Evolutionary conservation across 2,888 invertebrate species (phyloP).

Genomic region (Eupithecia insigniata): DNA sequence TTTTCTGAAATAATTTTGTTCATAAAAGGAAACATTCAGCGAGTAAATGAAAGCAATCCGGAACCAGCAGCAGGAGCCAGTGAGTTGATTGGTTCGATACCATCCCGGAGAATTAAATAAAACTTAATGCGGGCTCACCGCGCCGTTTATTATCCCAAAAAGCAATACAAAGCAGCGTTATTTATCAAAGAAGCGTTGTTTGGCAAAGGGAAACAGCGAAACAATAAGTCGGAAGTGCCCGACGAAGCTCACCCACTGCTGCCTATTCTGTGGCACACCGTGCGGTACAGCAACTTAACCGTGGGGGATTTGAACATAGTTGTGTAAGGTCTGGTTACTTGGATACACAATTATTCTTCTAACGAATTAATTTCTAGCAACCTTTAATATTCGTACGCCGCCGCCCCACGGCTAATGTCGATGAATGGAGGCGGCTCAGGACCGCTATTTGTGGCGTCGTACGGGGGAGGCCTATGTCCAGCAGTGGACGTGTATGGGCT

Average conservation of each 20-base stretch:
- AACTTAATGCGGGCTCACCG: constrained; percentile 45
- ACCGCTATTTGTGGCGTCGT: too few relatives aligned
- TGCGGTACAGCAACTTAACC: neutral
- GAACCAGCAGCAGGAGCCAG: constrained; percentile 20
- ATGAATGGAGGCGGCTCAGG: too few relatives aligned
- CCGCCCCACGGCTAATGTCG: too few relatives aligned
- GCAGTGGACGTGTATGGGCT: too few relatives aligned
- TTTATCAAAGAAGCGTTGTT: constrained; percentile 49
- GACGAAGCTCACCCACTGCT: constrained; percentile 10
- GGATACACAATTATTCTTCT: too few relatives aligned
- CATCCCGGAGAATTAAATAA: constrained; percentile 45
- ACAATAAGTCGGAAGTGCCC: constrained; percentile 57
- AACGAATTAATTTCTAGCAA: too few relatives aligned
- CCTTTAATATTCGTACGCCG: too few relatives aligned
- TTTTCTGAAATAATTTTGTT: neutral
- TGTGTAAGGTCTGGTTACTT: too few relatives aligned
- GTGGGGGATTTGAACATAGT: too few relatives aligned
- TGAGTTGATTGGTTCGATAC: constrained; percentile 47
- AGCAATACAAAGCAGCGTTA: constrained; percentile 68
- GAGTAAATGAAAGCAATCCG: constrained; percentile 2
- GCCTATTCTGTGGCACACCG: constrained; percentile 1
- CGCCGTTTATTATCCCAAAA: constrained; percentile 45
- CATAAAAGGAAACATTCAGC: neutral
- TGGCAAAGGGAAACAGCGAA: constrained; percentile 62
- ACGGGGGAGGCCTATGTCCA: too few relatives aligned